phyloP scores from a whole-genome alignment of 1,140 invertebrate genomes.

The Cephus cinctus region DNA sequence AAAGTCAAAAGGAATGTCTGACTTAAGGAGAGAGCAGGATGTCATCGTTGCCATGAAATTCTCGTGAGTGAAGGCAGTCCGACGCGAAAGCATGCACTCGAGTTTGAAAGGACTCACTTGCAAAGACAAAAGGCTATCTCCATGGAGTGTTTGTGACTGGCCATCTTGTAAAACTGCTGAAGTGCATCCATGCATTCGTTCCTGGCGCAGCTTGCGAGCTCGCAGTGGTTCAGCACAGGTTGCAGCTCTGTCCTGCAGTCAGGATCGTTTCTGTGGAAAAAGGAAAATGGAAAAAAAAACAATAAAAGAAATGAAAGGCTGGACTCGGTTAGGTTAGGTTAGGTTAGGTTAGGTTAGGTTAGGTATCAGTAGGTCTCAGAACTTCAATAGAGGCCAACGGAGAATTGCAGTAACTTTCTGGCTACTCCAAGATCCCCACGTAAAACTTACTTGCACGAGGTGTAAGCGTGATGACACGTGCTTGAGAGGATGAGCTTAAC shows the following conservation, averaged over 20 bases:
- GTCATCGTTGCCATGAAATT: constrained; percentile 1
- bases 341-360: no score
- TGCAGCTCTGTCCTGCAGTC: constrained; percentile 74
- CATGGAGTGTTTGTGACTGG: constrained; percentile 74
- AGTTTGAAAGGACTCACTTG: constrained; percentile 69
- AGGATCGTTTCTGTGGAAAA: constrained; percentile 69
- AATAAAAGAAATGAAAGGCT: not conserved
- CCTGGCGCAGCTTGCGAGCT: constrained; percentile 71
- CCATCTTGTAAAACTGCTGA: constrained; percentile 79
- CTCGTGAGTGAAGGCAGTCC: constrained; percentile 3
- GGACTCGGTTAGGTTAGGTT: no score
- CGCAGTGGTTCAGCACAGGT: constrained; percentile 78
- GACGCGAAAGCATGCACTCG: constrained; percentile 2
- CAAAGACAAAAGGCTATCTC: constrained; percentile 90
- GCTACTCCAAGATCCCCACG: no score
- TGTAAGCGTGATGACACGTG: constrained; percentile 53
- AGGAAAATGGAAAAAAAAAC: constrained; percentile 8
- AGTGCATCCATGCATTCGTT: constrained; percentile 86
- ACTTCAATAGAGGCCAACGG: no score
- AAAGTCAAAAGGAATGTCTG: no score
- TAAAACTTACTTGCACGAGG: constrained; percentile 54
- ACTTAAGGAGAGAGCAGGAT: not conserved
- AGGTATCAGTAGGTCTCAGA: no score
- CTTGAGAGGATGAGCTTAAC: constrained; percentile 46
- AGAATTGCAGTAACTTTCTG: no score